phyloP scores from a whole-genome alignment of 2,113 vertebrate species.

The Xyrauchen texanus region DNA sequence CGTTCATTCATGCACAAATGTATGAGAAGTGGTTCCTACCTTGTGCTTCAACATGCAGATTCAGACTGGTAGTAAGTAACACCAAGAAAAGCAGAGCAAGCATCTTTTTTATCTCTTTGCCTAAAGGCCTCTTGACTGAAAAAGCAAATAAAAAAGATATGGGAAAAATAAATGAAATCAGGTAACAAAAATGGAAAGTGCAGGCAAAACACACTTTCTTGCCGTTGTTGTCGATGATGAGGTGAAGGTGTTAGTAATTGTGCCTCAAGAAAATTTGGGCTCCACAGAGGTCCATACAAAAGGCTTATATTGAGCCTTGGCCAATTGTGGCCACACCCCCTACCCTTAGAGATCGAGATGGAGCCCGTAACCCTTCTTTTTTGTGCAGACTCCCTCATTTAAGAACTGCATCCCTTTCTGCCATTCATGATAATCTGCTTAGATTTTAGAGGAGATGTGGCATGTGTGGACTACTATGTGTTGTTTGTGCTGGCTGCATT shows the following conservation, averaged over 20 bases:
- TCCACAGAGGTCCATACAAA: constrained; percentile 70
- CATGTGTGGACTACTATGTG: neutral
- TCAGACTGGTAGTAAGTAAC: constrained; percentile 81
- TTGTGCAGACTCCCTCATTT: constrained; percentile 59
- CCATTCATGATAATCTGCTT: neutral
- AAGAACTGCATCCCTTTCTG: constrained; percentile 30
- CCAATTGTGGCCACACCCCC: constrained; percentile 73
- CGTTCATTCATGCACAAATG: neutral
- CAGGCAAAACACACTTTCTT: constrained; percentile 27
- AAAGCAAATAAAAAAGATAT: constrained; percentile 49
- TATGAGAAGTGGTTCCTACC: constrained; percentile 76
- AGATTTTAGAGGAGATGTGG: neutral
- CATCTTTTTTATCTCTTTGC: constrained; percentile 76
- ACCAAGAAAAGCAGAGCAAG: constrained; percentile 83
- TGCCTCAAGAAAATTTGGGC: constrained; percentile 74
- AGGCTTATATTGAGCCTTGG: constrained; percentile 75
- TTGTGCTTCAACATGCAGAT: constrained; percentile 73
- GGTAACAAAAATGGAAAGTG: constrained; percentile 29
- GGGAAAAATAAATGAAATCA: constrained; percentile 21
- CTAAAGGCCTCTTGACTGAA: constrained; percentile 75
- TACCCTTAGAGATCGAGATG: constrained; percentile 55
- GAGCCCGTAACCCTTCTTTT: constrained; percentile 67
- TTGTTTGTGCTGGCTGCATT: neutral
- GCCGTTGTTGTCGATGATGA: constrained; percentile 45
- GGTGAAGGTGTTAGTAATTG: constrained; percentile 56